Percentiles rank a stretch among this genome's conserved stretches.
Evolutionary conservation across 2,797 vertebrate genomes (phyloP).

Genomic region (Antennarius maculatus): DNA sequence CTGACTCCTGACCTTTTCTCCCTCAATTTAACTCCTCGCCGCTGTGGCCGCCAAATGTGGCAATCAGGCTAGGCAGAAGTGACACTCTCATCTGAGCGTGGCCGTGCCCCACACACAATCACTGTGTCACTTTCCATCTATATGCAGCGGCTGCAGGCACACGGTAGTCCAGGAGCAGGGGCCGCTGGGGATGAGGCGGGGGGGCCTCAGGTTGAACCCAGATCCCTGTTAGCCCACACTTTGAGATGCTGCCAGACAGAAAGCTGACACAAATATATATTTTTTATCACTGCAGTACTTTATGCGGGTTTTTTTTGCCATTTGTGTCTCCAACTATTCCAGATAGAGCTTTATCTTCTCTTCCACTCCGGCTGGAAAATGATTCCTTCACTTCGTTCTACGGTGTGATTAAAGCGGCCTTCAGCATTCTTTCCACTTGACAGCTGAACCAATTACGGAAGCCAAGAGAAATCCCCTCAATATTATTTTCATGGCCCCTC

Average conservation of each 20-base stretch:
- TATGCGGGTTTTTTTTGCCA: neutral
- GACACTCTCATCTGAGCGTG: constrained; percentile 85
- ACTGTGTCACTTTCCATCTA: constrained; percentile 82
- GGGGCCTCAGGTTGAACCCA: constrained; percentile 22
- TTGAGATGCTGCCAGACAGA: constrained; percentile 5
- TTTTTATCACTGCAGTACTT: neutral
- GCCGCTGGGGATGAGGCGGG: constrained; percentile 20
- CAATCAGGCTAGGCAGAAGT: constrained; percentile 82
- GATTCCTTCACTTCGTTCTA: constrained; percentile 32
- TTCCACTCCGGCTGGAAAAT: constrained; percentile 9
- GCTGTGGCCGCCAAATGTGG: constrained; percentile 72
- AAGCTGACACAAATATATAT: constrained; percentile 5
- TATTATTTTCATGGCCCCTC: constrained; percentile 58
- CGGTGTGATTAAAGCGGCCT: constrained; percentile 33
- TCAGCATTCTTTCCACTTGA: constrained; percentile 34
- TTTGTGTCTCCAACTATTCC: constrained; percentile 11
- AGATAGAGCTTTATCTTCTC: constrained; percentile 26
- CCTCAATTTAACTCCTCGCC: constrained; percentile 84
- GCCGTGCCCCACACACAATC: constrained; percentile 72
- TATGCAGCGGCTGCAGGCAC: constrained; percentile 48
- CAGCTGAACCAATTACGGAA: constrained; percentile 51
- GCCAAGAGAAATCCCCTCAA: constrained; percentile 42
- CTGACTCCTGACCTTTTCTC: constrained; percentile 89
- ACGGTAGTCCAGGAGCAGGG: constrained; percentile 35
- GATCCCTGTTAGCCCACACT: constrained; percentile 53